Conservation (phyloP, 2,797 vertebrate genomes). For the Eulemur albifrons region DNA sequence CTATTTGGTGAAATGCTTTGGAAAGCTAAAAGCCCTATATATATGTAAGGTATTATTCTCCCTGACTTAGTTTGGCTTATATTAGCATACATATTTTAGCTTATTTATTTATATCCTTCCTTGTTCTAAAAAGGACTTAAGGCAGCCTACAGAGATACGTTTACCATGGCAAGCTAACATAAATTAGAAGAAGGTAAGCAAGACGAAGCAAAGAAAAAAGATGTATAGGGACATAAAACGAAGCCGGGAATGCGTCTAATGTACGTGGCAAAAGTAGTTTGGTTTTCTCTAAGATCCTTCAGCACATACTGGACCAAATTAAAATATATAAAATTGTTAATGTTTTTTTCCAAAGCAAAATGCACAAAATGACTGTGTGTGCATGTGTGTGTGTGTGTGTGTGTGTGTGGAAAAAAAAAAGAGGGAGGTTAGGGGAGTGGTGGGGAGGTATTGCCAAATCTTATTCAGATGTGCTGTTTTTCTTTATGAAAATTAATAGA, state of each 20-base stretch:
- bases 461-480: neutral
- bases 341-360: constrained; percentile 42
- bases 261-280: neutral
- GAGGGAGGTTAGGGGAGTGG: neutral
- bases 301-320: neutral
- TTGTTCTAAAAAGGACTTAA: constrained; percentile 63
- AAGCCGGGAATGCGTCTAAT: neutral
- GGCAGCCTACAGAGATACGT: constrained; percentile 13
- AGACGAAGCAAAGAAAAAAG: neutral
- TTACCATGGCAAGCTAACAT: constrained; percentile 36
- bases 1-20: neutral
- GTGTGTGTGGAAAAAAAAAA: neutral
- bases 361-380: neutral
- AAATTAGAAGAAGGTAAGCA: constrained; percentile 47
- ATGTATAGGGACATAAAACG: neutral
- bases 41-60: neutral
- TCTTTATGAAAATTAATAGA: constrained; percentile 54
- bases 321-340: neutral
- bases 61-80: constrained; percentile 9
- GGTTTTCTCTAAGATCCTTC: constrained; percentile 28
- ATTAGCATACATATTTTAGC: constrained; percentile 36
- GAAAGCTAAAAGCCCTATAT: neutral
- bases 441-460: neutral
- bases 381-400: neutral
- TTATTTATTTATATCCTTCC: constrained; percentile 60